These are phyloP conservation scores for Chrysogorgia sp. DNA, from an alignment of 92 coral and sea anemone genomes.

Conservation along the genomic window DNA sequence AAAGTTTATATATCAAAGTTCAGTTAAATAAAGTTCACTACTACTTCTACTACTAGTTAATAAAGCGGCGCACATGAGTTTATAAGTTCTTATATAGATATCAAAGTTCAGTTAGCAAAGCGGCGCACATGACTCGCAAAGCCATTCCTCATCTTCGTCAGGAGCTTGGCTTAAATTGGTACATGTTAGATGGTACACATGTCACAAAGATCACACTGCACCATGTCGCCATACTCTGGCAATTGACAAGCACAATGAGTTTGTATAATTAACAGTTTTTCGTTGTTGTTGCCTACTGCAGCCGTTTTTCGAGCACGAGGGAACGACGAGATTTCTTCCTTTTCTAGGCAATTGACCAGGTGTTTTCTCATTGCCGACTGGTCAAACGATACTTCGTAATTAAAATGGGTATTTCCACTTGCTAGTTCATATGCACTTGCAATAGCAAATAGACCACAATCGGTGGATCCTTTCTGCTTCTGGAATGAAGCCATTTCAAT, in stretches of 20 bases:
- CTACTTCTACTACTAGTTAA: too few species aligned
- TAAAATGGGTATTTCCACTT: conserved; percentile 12
- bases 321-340: conserved; percentile 2
- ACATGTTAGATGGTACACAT: conserved; percentile 21
- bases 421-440: conserved; percentile 50
- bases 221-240: conserved; percentile 8
- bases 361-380: conserved; percentile 31
- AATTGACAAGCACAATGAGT: conserved; percentile 1
- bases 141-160: conserved; percentile 23
- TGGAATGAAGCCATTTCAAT: conserved; percentile 34
- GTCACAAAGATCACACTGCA: conserved; percentile 24
- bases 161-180: conserved; percentile 19
- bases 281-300: conserved; percentile 23
- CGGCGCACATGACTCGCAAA: conserved; percentile 20
- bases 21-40: too few species aligned
- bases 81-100: too few species aligned
- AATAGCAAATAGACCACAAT: conserved; percentile 51
- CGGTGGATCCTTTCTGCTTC: conserved; percentile 28
- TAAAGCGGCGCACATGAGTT: too few species aligned
- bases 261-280: conserved; percentile 7
- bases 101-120: too few species aligned
- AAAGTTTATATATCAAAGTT: too few species aligned
- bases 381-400: conserved; percentile 16
- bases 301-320: conserved; percentile 37
- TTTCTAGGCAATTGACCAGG: conserved; percentile 16